phyloP scores from a whole-genome alignment of 1,140 invertebrate genomes.

The Teleogryllus occipitalis region DNA sequence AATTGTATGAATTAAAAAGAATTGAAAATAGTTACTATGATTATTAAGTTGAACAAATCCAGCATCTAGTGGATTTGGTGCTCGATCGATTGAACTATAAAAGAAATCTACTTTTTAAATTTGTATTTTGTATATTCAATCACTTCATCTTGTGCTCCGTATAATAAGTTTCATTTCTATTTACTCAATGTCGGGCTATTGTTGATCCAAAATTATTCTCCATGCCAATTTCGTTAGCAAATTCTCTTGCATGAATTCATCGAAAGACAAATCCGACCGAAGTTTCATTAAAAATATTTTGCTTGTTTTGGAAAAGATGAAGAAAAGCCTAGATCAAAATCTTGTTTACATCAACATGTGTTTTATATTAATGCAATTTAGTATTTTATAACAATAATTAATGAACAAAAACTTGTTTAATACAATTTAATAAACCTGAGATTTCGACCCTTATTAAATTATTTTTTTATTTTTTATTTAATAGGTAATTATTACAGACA shows the following conservation, averaged over 20 bases:
- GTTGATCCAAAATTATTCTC: slow-evolving; percentile 24
- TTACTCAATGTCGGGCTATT: slow-evolving; percentile 17
- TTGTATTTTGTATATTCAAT: slow-evolving; percentile 23
- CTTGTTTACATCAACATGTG: slow-evolving; percentile 21
- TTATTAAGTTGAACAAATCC: slow-evolving; percentile 22
- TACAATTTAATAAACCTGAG: slow-evolving; percentile 23
- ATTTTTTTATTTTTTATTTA: no score
- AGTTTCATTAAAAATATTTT: slow-evolving; percentile 23
- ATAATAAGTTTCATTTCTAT: slow-evolving; percentile 20
- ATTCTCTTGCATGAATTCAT: slow-evolving; percentile 17
- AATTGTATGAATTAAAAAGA: slow-evolving; percentile 18
- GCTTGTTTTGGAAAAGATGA: slow-evolving; percentile 16
- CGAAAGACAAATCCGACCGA: slow-evolving; percentile 12
- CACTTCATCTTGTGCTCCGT: slow-evolving; percentile 22
- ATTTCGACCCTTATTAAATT: slow-evolving; percentile 19
- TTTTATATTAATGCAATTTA: slow-evolving; percentile 15
- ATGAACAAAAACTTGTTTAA: slow-evolving; percentile 24
- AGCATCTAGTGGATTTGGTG: slow-evolving; percentile 15
- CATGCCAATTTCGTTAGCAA: slow-evolving; percentile 10
- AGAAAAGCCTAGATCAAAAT: slow-evolving; percentile 16
- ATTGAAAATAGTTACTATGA: slow-evolving; percentile 12
- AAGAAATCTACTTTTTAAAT: slow-evolving; percentile 21
- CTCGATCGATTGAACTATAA: slow-evolving; percentile 19
- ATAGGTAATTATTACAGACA: no score
- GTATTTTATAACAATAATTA: slow-evolving; percentile 13